Evolutionary conservation across 2,888 invertebrate species (phyloP).

Genomic region (Sinopyrophorus schimmeli): DNA sequence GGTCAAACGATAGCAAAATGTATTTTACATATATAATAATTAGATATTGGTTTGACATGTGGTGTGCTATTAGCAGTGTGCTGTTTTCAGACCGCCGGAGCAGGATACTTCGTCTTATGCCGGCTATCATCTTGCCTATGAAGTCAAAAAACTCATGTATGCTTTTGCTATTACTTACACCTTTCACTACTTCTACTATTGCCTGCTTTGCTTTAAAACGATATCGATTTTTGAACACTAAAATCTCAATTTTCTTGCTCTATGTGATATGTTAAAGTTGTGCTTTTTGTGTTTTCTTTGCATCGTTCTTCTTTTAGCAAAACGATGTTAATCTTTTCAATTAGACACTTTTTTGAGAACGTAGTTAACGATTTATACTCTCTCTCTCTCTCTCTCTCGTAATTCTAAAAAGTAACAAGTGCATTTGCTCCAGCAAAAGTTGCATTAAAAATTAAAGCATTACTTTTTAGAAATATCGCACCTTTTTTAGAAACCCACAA

Average conservation of each 20-base stretch:
- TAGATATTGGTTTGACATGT: constrained; percentile 44
- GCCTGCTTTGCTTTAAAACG: constrained; percentile 40
- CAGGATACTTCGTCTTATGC: constrained; percentile 93
- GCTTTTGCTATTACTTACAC: constrained; percentile 63
- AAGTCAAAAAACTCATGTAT: constrained; percentile 99
- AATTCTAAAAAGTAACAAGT: too few relatives aligned
- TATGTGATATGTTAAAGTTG: constrained; percentile 5
- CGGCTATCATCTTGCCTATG: constrained; percentile 99
- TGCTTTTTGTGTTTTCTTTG: constrained; percentile 23
- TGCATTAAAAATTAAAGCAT: not conserved
- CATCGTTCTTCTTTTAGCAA: constrained; percentile 2
- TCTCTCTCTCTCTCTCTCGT: too few relatives aligned
- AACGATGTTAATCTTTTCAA: not conserved
- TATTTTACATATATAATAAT: constrained; percentile 33
- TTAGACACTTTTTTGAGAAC: not conserved
- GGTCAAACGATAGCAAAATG: constrained; percentile 13
- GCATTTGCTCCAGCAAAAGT: too few relatives aligned
- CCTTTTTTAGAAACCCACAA: constrained; percentile 6
- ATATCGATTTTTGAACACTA: too few relatives aligned
- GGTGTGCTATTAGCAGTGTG: constrained; percentile 57
- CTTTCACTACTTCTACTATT: constrained; percentile 43
- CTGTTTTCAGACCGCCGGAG: constrained; percentile 86
- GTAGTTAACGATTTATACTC: too few relatives aligned
- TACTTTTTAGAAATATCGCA: constrained; percentile 4
- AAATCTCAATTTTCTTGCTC: too few relatives aligned